Evolutionary conservation across 1,140 invertebrate species (phyloP).

Genomic region (Uloborus diversus): DNA sequence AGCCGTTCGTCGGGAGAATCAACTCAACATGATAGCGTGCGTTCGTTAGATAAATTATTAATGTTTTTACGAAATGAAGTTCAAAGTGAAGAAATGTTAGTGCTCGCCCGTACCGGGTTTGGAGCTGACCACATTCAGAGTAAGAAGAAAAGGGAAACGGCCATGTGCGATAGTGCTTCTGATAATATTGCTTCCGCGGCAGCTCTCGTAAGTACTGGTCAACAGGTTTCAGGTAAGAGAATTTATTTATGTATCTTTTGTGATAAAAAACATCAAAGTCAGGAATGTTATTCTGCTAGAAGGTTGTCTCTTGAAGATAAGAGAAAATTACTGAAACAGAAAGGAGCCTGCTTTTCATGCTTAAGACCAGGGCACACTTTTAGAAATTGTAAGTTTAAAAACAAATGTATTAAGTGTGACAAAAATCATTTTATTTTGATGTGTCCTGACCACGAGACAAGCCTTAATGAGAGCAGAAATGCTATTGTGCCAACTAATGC

Average conservation of each 20-base stretch:
- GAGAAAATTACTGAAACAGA: no score
- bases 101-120: not conserved
- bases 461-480: not conserved
- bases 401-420: not conserved
- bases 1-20: not conserved
- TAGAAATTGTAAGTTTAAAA: not conserved
- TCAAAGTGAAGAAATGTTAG: not conserved
- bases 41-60: not conserved
- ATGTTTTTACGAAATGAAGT: not conserved
- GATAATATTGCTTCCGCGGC: no score
- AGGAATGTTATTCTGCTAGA: conserved; percentile 1
- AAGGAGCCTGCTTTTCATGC: not conserved
- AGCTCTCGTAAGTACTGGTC: not conserved
- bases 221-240: not conserved
- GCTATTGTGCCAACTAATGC: not conserved
- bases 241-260: not conserved
- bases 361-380: not conserved
- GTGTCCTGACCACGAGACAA: not conserved
- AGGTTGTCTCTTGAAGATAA: not conserved
- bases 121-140: no score
- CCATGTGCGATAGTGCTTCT: no score
- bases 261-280: not conserved
- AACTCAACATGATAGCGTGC: not conserved
- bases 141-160: no score
- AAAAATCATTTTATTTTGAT: not conserved